A percentile compares a stretch with the other conserved stretches of the same genome.
phyloP scores from a whole-genome alignment of 2,888 invertebrate genomes.

The Pherbina coryleti region DNA sequence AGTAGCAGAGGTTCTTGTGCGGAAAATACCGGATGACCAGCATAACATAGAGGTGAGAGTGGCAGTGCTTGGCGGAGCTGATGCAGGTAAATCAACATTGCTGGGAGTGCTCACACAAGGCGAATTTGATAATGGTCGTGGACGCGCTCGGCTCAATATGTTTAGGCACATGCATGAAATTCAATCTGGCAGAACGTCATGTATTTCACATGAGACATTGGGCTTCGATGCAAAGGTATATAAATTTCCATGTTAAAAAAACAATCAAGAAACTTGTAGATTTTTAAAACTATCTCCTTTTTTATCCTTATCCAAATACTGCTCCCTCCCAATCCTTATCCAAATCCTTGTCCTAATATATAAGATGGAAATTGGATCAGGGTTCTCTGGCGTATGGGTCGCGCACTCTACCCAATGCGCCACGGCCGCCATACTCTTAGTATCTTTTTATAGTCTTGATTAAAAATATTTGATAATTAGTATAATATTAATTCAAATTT shows the following conservation, averaged over 20 bases:
- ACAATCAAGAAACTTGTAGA: no score
- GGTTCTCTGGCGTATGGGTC: no score
- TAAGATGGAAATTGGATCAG: no score
- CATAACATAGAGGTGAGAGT: slow-evolving; percentile 91
- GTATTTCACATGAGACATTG: slow-evolving; percentile 95
- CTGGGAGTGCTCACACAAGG: slow-evolving; percentile 97
- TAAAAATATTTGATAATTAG: no score
- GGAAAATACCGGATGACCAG: slow-evolving; percentile 89
- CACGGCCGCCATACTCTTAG: no score
- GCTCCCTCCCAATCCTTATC: no score
- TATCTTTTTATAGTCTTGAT: no score
- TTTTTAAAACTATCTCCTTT: no score
- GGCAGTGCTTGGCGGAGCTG: slow-evolving; percentile 94
- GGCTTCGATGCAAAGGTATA: slow-evolving; percentile 83
- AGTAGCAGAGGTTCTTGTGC: slow-evolving; percentile 89
- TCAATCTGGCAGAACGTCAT: slow-evolving; percentile 92
- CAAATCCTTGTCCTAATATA: no score
- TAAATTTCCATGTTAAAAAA: not conserved
- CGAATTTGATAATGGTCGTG: slow-evolving; percentile 94
- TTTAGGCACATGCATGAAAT: slow-evolving; percentile 96
- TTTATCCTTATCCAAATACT: no score
- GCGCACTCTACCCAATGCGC: no score
- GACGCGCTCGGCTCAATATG: slow-evolving; percentile 94
- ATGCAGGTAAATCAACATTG: slow-evolving; percentile 97
- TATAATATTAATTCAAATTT: no score